A percentile compares a stretch with the other conserved stretches of the same genome.
Evolutionary conservation across 2,888 invertebrate genomes (phyloP).

Genomic region (Melieria omissa): DNA sequence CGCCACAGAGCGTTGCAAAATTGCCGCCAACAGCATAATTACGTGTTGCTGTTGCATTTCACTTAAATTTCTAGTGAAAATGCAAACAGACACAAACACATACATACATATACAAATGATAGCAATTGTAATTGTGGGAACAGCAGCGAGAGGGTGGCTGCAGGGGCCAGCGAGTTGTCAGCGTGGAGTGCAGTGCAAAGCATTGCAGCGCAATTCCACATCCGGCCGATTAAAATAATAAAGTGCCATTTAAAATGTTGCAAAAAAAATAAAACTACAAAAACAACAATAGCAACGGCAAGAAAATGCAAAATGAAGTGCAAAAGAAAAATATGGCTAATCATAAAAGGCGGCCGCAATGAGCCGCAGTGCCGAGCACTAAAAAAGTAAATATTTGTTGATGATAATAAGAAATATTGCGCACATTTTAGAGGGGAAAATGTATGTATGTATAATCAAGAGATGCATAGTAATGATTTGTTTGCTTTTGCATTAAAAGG

Average conservation of each 20-base stretch:
- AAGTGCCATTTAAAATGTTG: constrained; percentile 15
- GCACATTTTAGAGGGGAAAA: too few species aligned
- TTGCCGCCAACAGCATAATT: constrained; percentile 6
- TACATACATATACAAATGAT: not conserved
- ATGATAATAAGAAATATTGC: too few species aligned
- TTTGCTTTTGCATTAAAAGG: too few species aligned
- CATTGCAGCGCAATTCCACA: constrained; percentile 46
- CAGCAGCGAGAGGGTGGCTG: too few species aligned
- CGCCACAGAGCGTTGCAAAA: too few species aligned
- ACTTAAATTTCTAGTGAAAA: constrained; percentile 26
- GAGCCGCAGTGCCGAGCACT: too few species aligned
- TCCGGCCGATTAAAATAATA: constrained; percentile 52
- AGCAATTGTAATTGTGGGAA: constrained; percentile 1
- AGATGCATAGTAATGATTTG: too few species aligned
- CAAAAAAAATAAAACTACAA: constrained; percentile 7
- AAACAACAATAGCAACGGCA: not conserved
- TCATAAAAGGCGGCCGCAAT: too few species aligned
- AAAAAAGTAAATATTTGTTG: too few species aligned
- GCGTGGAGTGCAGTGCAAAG: constrained; percentile 16
- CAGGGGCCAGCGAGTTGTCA: not conserved
- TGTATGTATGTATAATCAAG: too few species aligned
- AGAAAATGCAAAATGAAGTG: constrained; percentile 7
- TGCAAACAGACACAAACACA: constrained; percentile 13
- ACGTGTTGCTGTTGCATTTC: constrained; percentile 25
- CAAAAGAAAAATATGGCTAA: not conserved